A percentile compares a stretch with the other conserved stretches of the same genome.
Evolutionary conservation across 2,113 vertebrate species (phyloP).

Genomic region (Lethenteron camtschaticum): DNA sequence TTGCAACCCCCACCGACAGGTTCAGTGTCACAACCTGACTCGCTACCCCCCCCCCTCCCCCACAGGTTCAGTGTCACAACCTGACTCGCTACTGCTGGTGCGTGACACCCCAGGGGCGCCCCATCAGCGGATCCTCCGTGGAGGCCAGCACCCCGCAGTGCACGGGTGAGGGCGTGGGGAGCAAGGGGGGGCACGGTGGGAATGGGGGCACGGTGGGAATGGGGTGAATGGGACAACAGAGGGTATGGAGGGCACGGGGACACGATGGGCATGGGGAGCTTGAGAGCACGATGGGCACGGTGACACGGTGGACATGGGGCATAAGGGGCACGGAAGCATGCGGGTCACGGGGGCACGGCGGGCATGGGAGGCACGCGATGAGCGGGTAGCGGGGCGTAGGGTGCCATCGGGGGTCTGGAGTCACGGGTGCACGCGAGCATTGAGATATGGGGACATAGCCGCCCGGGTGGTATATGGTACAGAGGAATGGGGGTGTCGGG

Average conservation of each 20-base stretch:
- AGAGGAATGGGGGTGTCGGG: too few species aligned
- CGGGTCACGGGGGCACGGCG: too few species aligned
- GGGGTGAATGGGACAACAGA: neutral
- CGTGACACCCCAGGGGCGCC: constrained; percentile 21
- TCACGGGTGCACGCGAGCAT: too few species aligned
- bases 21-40: constrained; percentile 25
- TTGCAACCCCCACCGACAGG: constrained; percentile 11
- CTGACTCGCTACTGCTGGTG: constrained; percentile 31
- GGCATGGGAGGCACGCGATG: too few species aligned
- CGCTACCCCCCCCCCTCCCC: constrained; percentile 14
- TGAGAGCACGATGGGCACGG: too few species aligned
- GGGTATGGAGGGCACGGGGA: neutral
- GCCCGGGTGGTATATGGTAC: too few species aligned
- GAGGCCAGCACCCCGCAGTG: constrained; percentile 21
- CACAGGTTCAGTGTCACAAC: constrained; percentile 25
- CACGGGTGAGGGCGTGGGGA: constrained; percentile 13
- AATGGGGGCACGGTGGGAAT: neutral
- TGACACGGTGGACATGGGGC: too few species aligned
- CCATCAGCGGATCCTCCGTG: constrained; percentile 21
- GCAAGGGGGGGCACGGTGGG: neutral
- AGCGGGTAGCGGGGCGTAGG: too few species aligned
- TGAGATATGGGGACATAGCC: too few species aligned
- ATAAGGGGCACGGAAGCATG: too few species aligned
- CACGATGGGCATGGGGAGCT: too few species aligned
- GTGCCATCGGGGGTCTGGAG: too few species aligned